Base-by-base conservation (phyloP, 2,888 invertebrate genomes). In the Helobdella robusta region DNA sequence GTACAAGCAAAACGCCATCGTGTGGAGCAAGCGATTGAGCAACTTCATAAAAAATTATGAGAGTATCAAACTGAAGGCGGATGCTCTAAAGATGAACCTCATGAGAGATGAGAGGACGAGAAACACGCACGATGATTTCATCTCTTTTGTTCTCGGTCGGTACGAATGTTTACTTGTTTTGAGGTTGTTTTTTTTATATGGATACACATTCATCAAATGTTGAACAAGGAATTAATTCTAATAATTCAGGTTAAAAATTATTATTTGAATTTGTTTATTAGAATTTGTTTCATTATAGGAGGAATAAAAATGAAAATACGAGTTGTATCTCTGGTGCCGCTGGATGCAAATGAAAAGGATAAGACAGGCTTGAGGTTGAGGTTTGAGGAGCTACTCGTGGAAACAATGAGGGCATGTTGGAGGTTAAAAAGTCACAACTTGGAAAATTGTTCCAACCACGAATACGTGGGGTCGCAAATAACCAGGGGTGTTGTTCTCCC, bases 401-500 rank as follows among this genome's bases (percentile, higher is more conserved):
- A 68, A 11, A 52, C 58, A 25, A 34, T 71, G 56, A 64, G 68
- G 20, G 70, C 70, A 52, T 69, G 70, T 58, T 70, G 70, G 70
- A 68, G 71, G 5, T 63, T 68, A 15, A 71, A 71, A 58, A 70
- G 69, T 54, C 71, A 71, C 64, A 65, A 69, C 11, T 65, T 71
- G 23, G 68, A 68, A 23, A 28, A 18, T 15, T 63, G 67, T 2
- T 54, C 34, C 11, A 69, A 71, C 66, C 67, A 69, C 46, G 20
- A 44, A 20, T 62, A 62, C 62, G 25, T 48, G 28, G 62, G 48
- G 34, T 63, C 28, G 44, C 63, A 65, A 18, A 18, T 60, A 25
- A 23, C 66, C 30, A n/a, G 61, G 0, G 66, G 65, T 18, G 56
- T 68, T 20, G 63, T 64, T 15, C 60, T 70, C 11, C 69, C 70